phyloP scores from a whole-genome alignment of 2,888 invertebrate species.

The Ophion ellenae region DNA sequence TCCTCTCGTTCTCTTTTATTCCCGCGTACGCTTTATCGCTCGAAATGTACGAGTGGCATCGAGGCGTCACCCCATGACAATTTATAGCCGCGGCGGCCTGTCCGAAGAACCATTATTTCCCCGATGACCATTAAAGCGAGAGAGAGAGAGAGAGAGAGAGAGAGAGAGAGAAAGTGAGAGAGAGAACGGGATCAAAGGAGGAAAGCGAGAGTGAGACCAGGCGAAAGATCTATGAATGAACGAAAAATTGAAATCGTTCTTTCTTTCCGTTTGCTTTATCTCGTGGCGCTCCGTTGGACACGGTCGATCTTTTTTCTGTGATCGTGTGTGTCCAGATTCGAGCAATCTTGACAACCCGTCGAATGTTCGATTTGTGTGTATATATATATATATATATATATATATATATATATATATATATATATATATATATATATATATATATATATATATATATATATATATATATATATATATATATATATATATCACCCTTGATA shows the following conservation, averaged over 20 bases:
- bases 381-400: not conserved
- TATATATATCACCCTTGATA: too few relatives aligned
- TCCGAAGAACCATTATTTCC: slow-evolving; percentile 68
- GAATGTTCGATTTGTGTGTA: not conserved
- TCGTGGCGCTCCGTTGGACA: slow-evolving; percentile 15
- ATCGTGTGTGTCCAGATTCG: slow-evolving; percentile 9
- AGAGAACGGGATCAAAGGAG: not conserved
- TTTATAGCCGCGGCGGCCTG: slow-evolving; percentile 69
- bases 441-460: too few relatives aligned
- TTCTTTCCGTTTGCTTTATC: slow-evolving; percentile 56
- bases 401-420: too few relatives aligned
- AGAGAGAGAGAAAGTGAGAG: not conserved
- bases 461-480: too few relatives aligned
- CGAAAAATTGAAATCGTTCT: slow-evolving; percentile 69
- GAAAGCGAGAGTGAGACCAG: slow-evolving; percentile 31
- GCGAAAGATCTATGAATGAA: slow-evolving; percentile 53
- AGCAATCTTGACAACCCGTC: slow-evolving; percentile 16
- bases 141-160: slow-evolving; percentile 32
- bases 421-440: too few relatives aligned
- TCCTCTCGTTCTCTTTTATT: slow-evolving; percentile 59
- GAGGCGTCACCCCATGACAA: slow-evolving; percentile 72
- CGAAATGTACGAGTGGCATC: slow-evolving; percentile 72
- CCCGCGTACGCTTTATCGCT: slow-evolving; percentile 69
- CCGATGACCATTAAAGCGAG: slow-evolving; percentile 66
- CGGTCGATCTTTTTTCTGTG: slow-evolving; percentile 10